Evolutionary conservation across 1,140 invertebrate species (phyloP), one percentile per base, ranked within the genome.

Genomic region (Conus ventricosus): DNA sequence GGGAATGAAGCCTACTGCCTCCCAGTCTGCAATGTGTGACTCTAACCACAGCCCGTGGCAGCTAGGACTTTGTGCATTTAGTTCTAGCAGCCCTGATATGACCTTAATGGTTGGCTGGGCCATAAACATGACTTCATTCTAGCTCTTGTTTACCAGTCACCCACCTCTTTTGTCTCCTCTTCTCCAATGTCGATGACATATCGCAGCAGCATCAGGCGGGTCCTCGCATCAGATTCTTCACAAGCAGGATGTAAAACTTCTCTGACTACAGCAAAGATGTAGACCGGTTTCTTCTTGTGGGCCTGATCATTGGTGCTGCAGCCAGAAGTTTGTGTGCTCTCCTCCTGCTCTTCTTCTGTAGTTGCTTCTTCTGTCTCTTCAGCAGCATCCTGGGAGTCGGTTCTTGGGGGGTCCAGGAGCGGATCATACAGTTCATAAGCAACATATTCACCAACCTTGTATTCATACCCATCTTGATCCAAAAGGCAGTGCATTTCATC

Each of bases 371-470:
- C 85, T n/a, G 60, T 23, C 17, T 87, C 76, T n/a, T 88, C 85
- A 39, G 84, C 25, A n/a, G 87, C 23, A 7, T 78, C 25, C 17
- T 54, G 27, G 2, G 51, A 17, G 4, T 81, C 80, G 7, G 39
- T 81, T 51, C 51, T 10, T 23, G 8, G 39, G 23, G 57, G 4
- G 25, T 84, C 82, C 82, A 84, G 23, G 4, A 75, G 53, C 13
- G 92, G 92, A 78, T 93, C 93, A 27, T 91, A 91, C 39, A 93
- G 39, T 89, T 93, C 92, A 63, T 84, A 91, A 6, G 90, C 91
- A 1, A 93, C 90, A 87, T 91, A 92, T 75, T 93, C 92, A 0
- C 87, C 71, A 17, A 83, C 75, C 23, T 90, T 63, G 75, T 93
- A 92, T 15, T 88, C 84, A 23, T 80, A 85, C 85, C 91, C 90